Conservation (phyloP, 2,888 invertebrate species). For the Lithophane semibrunnea region DNA sequence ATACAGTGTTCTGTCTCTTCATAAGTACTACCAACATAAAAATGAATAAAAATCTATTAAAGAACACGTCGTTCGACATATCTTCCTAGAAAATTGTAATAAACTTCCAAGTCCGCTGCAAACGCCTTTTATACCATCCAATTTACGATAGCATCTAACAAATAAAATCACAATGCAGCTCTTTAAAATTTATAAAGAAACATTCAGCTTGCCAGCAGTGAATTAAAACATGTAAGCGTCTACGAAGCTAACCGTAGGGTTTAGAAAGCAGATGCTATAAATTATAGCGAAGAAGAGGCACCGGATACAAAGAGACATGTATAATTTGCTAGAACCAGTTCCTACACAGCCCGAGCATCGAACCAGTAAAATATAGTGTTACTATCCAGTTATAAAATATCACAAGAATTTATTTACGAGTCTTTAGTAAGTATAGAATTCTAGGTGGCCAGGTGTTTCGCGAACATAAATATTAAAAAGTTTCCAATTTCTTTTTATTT, state of each 20-base stretch:
- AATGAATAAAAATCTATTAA: conserved; percentile 29
- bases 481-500: conserved; percentile 41
- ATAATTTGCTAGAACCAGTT: conserved; percentile 85
- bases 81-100: conserved; percentile 29
- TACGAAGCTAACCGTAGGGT: conserved; percentile 73
- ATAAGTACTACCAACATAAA: background rate
- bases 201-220: conserved; percentile 42
- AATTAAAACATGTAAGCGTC: conserved; percentile 65
- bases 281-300: conserved; percentile 83
- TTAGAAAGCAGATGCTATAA: conserved; percentile 85
- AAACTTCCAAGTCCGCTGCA: conserved; percentile 40
- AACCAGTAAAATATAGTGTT: conserved; percentile 63
- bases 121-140: conserved; percentile 54
- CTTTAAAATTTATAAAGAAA: conserved; percentile 64
- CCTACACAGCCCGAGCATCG: conserved; percentile 66
- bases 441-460: conserved; percentile 76
- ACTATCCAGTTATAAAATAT: conserved; percentile 67
- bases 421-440: conserved; percentile 65
- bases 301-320: conserved; percentile 80
- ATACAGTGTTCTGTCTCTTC: background rate
- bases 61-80: conserved; percentile 13
- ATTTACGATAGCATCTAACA: conserved; percentile 62
- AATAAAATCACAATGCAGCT: conserved; percentile 64
- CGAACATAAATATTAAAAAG: conserved; percentile 78
- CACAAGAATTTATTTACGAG: conserved; percentile 64